A percentile compares a stretch with the other conserved stretches of the same genome.
Evolutionary conservation across 2,888 invertebrate genomes (phyloP).

Genomic region (Hypolimnas misippus): DNA sequence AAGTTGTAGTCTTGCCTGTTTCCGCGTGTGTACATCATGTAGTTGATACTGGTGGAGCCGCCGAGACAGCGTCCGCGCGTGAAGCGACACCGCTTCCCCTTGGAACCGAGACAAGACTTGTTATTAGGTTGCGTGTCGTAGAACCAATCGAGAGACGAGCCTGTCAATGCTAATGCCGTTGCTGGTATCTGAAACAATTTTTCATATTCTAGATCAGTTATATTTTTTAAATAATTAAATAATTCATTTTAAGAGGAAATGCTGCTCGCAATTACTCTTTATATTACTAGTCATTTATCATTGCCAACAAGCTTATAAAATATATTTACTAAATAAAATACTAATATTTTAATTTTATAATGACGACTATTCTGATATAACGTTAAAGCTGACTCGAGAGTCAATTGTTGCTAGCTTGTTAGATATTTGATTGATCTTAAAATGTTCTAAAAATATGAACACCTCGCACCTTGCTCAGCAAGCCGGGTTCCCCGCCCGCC

Average conservation of each 20-base stretch:
- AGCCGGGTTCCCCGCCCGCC: constrained; percentile 58
- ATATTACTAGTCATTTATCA: too few species aligned
- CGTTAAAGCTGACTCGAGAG: too few species aligned
- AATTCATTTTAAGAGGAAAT: too few species aligned
- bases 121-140: constrained; percentile 61
- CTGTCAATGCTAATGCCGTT: constrained; percentile 48
- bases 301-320: too few species aligned
- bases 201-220: not conserved
- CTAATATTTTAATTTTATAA: too few species aligned
- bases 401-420: too few species aligned
- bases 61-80: constrained; percentile 65
- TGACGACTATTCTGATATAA: too few species aligned
- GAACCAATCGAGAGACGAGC: constrained; percentile 58
- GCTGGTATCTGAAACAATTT: constrained; percentile 55
- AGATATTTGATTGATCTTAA: too few species aligned
- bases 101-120: constrained; percentile 59
- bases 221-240: too few species aligned
- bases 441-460: too few species aligned
- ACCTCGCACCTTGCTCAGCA: constrained; percentile 52
- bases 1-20: constrained; percentile 57
- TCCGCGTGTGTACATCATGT: constrained; percentile 68
- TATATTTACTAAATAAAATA: too few species aligned
- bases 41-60: constrained; percentile 68
- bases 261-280: too few species aligned
- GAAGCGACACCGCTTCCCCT: constrained; percentile 53